phyloP scores from a whole-genome alignment of 2,888 invertebrate species.

The Meloe dianella region DNA sequence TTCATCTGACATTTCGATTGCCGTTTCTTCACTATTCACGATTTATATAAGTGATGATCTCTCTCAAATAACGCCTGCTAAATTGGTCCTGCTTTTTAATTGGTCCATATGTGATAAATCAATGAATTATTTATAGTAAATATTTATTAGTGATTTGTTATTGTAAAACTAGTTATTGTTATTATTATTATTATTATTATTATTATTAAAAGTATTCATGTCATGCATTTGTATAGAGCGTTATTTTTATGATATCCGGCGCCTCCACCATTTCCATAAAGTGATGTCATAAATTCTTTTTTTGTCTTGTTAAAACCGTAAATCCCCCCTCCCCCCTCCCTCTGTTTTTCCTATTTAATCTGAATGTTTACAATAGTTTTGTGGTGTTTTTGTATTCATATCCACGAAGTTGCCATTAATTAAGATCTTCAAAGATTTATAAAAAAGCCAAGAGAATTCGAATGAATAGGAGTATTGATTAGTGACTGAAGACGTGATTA shows the following conservation, averaged over 20 bases:
- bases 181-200: not conserved
- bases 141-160: not conserved
- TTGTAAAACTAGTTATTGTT: not conserved
- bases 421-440: not conserved
- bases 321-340: too few species aligned
- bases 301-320: too few species aligned
- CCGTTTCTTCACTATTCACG: too few species aligned
- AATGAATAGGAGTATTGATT: too few species aligned
- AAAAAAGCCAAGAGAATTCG: not conserved
- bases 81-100: too few species aligned
- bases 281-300: not conserved
- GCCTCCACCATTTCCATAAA: constrained; percentile 4
- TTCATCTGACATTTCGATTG: too few species aligned
- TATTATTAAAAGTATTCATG: not conserved
- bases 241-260: not conserved
- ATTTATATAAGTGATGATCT: too few species aligned
- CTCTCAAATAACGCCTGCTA: too few species aligned
- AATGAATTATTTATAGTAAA: not conserved
- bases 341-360: too few species aligned
- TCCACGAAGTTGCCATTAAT: not conserved
- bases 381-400: not conserved
- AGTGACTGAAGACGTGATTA: too few species aligned
- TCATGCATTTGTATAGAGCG: not conserved
- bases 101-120: too few species aligned
- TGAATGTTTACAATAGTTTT: too few species aligned